These are phyloP conservation scores for Drosophila acutilabella DNA, from an alignment of 2,888 invertebrate species.

Conservation along the genomic window DNA sequence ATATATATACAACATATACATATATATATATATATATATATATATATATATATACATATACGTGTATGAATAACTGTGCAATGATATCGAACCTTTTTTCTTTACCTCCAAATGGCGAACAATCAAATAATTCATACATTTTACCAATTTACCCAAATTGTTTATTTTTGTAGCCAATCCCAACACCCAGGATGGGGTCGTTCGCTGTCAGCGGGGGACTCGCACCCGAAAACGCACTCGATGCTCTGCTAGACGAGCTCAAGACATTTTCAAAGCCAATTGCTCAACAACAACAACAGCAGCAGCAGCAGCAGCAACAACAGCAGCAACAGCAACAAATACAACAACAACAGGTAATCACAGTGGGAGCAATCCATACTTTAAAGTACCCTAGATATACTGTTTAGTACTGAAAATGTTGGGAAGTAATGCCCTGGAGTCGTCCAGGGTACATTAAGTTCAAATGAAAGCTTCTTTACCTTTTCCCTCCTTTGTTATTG, in stretches of 20 bases:
- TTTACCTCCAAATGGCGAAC: slow-evolving; percentile 9
- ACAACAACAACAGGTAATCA: slow-evolving; percentile 72
- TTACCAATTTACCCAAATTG: slow-evolving; percentile 35
- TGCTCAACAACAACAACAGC: slow-evolving; percentile 75
- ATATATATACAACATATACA: slow-evolving; percentile 14
- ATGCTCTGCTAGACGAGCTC: slow-evolving; percentile 97
- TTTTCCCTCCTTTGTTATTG: too few relatives aligned
- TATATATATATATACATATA: slow-evolving; percentile 10
- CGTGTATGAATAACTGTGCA: slow-evolving; percentile 49
- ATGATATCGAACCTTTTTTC: slow-evolving; percentile 27
- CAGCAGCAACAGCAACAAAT: slow-evolving; percentile 57
- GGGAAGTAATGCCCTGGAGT: too few relatives aligned
- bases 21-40: slow-evolving; percentile 18
- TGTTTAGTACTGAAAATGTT: too few relatives aligned
- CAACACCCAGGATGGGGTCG: slow-evolving; percentile 88
- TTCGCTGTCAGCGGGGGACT: slow-evolving; percentile 87
- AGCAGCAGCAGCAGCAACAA: slow-evolving; percentile 49
- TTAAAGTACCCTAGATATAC: too few relatives aligned
- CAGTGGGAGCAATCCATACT: too few relatives aligned
- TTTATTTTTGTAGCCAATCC: slow-evolving; percentile 86
- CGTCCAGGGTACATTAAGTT: too few relatives aligned
- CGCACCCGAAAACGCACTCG: slow-evolving; percentile 96
- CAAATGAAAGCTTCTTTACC: too few relatives aligned
- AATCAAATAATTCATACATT: slow-evolving; percentile 37
- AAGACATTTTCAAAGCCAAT: slow-evolving; percentile 94